phyloP scores from a whole-genome alignment of 2,113 vertebrate genomes.

The Platycercus adscitus region DNA sequence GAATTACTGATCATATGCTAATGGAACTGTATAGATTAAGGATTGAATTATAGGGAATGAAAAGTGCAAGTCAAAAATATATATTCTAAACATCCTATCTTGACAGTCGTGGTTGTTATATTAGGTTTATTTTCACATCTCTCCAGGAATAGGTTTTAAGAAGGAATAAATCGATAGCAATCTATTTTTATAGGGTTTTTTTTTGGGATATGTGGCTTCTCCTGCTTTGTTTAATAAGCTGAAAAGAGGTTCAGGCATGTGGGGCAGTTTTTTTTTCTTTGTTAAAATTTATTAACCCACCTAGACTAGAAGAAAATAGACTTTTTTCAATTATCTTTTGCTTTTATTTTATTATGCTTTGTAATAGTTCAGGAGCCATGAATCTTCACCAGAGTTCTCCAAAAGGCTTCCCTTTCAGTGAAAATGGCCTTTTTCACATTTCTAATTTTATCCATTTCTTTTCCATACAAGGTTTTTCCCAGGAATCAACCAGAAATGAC shows the following conservation, averaged over 20 bases:
- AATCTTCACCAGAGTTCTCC: constrained; percentile 36
- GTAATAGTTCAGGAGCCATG: constrained; percentile 57
- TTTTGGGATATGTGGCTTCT: constrained; percentile 67
- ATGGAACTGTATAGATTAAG: constrained; percentile 41
- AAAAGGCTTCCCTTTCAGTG: constrained; percentile 33
- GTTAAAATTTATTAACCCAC: constrained; percentile 71
- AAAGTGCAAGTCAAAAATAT: constrained; percentile 45
- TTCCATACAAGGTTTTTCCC: constrained; percentile 4
- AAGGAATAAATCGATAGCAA: constrained; percentile 73
- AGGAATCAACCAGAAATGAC: neutral
- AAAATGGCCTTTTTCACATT: constrained; percentile 23
- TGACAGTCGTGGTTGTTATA: neutral
- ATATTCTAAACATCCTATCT: neutral
- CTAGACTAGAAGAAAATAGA: constrained; percentile 54
- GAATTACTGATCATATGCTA: constrained; percentile 53
- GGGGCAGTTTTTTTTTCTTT: neutral
- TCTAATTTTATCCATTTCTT: constrained; percentile 33
- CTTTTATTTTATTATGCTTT: constrained; percentile 65
- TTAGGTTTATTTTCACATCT: constrained; percentile 66
- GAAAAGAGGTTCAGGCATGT: constrained; percentile 45
- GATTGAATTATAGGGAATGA: constrained; percentile 63
- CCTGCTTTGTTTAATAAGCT: constrained; percentile 70
- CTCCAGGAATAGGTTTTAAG: constrained; percentile 68
- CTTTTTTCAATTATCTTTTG: constrained; percentile 66
- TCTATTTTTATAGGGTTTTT: constrained; percentile 74